Evolutionary conservation across 2,888 invertebrate genomes (phyloP).

Genomic region (Euplagia quadripunctaria): DNA sequence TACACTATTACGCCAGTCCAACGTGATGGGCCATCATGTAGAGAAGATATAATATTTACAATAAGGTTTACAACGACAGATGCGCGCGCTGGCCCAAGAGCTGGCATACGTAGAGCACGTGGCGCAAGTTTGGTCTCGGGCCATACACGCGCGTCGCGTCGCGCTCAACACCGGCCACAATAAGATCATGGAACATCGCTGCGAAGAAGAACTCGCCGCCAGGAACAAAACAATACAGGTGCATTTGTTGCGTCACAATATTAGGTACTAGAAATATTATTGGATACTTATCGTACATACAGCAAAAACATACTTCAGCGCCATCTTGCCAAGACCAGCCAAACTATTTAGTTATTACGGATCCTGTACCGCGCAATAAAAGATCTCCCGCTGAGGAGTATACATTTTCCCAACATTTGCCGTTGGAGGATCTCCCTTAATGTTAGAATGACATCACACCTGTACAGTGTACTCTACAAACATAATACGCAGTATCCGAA

Average conservation of each 20-base stretch:
- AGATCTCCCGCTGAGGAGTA: too few species aligned
- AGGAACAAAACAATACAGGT: constrained; percentile 79
- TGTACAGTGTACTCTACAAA: too few species aligned
- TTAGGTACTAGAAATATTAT: neutral
- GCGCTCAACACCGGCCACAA: constrained; percentile 55
- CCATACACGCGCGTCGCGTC: constrained; percentile 63
- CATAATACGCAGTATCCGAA: too few species aligned
- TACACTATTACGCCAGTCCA: too few species aligned
- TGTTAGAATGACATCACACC: too few species aligned
- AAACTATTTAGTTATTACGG: too few species aligned
- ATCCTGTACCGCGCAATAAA: too few species aligned
- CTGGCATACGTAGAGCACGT: constrained; percentile 68
- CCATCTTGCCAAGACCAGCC: too few species aligned
- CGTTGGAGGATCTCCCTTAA: too few species aligned
- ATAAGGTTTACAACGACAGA: constrained; percentile 54
- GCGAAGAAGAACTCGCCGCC: constrained; percentile 61
- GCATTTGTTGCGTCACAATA: neutral
- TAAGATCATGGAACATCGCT: constrained; percentile 59
- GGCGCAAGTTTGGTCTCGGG: constrained; percentile 64
- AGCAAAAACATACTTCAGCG: neutral
- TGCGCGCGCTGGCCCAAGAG: constrained; percentile 75
- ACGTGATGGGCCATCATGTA: neutral
- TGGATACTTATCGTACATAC: too few species aligned
- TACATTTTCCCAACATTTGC: too few species aligned
- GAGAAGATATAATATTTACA: neutral